Conservation (phyloP, 53 echinoderm and acorn worm genomes). For the Apostichopus leukothele region DNA sequence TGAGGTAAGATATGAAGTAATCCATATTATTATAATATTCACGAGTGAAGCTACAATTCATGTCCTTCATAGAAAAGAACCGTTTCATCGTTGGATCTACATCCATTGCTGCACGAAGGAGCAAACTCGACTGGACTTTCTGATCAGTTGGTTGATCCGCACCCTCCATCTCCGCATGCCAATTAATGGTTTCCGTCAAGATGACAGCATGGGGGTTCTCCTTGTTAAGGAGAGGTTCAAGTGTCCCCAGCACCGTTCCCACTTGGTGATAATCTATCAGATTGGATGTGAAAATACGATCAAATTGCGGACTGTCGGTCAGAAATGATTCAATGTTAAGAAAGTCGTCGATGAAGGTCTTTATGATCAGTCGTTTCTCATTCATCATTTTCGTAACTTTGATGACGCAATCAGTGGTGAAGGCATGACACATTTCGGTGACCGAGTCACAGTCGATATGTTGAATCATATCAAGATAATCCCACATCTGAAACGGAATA, state of each 20-base stretch:
- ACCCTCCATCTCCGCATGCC: background rate
- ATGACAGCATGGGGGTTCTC: slow-evolving; percentile 13
- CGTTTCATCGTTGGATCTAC: too few species aligned
- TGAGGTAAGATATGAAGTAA: slow-evolving; percentile 63
- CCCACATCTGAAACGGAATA: slow-evolving; percentile 16
- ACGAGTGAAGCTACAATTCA: too few species aligned
- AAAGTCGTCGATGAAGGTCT: background rate
- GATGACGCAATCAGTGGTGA: background rate
- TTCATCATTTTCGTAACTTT: background rate
- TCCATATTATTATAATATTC: slow-evolving; percentile 62
- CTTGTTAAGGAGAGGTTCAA: slow-evolving; percentile 14
- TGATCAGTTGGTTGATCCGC: background rate
- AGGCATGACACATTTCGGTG: slow-evolving; percentile 10
- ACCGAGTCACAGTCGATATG: background rate
- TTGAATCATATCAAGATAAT: slow-evolving; percentile 15
- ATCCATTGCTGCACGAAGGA: too few species aligned
- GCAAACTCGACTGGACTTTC: background rate
- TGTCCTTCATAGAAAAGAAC: too few species aligned
- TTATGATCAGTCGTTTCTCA: background rate
- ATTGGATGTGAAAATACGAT: slow-evolving; percentile 37
- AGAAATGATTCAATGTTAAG: background rate
- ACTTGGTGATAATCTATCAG: background rate
- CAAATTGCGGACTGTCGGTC: background rate
- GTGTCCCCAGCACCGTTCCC: background rate
- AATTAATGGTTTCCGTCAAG: slow-evolving; percentile 6